Evolutionary conservation across 2,888 invertebrate species (phyloP).

Genomic region (Linnaemya vulpina): DNA sequence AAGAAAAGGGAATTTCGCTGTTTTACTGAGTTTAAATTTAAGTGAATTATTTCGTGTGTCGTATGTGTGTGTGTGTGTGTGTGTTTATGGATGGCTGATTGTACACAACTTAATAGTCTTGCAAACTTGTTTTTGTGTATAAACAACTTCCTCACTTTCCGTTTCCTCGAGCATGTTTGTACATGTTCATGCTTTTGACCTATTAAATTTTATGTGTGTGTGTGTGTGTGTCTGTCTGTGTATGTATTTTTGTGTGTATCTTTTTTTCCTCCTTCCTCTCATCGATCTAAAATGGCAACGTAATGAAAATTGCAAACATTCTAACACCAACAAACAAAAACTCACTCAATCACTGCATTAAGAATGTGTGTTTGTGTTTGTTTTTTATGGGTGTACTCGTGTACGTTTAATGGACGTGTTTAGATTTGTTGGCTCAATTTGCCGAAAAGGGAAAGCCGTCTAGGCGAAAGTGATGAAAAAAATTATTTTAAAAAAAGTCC

Average conservation of each 20-base stretch:
- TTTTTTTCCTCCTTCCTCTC: neutral
- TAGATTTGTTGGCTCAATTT: too few species aligned
- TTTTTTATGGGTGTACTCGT: too few species aligned
- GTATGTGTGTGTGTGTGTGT: too few species aligned
- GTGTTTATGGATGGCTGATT: too few species aligned
- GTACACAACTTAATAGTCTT: neutral
- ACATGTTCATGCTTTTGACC: conserved; percentile 27
- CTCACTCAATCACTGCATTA: conserved; percentile 30
- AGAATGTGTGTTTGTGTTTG: too few species aligned
- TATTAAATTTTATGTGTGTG: conserved; percentile 42
- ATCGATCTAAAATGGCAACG: conserved; percentile 35
- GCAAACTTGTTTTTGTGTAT: neutral
- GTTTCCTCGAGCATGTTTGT: conserved; percentile 3
- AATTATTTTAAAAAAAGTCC: too few species aligned
- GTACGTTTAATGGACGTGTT: too few species aligned
- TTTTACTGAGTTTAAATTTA: conserved; percentile 6
- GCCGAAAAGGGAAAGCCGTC: too few species aligned
- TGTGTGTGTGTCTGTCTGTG: too few species aligned
- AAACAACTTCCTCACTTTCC: conserved; percentile 26
- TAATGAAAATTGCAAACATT: conserved; percentile 42
- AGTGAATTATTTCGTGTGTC: conserved; percentile 20
- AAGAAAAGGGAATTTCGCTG: conserved; percentile 20
- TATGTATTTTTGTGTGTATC: conserved; percentile 1
- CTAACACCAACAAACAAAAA: conserved; percentile 30
- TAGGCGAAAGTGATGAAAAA: too few species aligned